Conservation (phyloP, 1,140 invertebrate genomes). For the Coptotermes formosanus region DNA sequence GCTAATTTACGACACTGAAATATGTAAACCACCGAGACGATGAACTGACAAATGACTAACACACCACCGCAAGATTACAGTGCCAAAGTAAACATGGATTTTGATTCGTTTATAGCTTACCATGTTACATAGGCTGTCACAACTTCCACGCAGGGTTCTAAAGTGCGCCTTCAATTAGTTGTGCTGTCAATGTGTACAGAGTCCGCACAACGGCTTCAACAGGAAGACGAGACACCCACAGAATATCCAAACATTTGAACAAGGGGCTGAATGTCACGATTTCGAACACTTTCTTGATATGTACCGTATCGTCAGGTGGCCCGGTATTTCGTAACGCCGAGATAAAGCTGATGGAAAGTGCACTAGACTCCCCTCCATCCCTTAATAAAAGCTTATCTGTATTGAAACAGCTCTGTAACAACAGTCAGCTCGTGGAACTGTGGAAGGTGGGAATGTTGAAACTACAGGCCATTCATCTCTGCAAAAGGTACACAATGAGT, state of each 20-base stretch:
- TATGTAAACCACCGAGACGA: no score
- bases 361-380: background rate
- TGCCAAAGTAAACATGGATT: background rate
- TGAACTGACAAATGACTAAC: background rate
- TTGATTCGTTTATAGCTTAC: background rate
- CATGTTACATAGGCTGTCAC: background rate
- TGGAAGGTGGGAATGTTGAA: background rate
- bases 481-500: no score
- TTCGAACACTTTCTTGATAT: no score
- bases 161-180: background rate
- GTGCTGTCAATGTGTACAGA: background rate
- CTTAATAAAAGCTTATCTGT: conserved; percentile 17
- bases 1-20: no score
- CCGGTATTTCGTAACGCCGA: background rate
- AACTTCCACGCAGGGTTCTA: background rate
- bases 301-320: background rate
- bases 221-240: background rate
- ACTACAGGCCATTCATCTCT: background rate
- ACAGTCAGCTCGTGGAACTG: background rate
- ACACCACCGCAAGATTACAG: background rate
- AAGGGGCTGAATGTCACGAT: background rate
- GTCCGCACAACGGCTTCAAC: background rate
- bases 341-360: background rate
- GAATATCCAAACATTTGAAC: conserved; percentile 13
- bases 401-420: background rate